phyloP scores from a whole-genome alignment of 2,888 invertebrate species.

The Schrankia costaestrigalis region DNA sequence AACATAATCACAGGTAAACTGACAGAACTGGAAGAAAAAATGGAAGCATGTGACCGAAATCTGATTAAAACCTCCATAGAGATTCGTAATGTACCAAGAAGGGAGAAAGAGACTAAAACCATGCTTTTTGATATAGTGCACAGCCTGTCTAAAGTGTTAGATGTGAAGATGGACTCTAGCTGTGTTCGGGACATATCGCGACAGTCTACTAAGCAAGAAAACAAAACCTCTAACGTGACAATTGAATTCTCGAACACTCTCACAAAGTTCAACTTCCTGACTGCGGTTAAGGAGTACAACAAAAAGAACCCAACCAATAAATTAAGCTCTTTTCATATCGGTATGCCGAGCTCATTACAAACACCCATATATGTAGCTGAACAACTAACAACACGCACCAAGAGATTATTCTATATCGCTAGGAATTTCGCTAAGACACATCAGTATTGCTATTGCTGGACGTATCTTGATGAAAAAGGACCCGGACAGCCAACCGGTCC shows the following conservation, averaged over 20 bases:
- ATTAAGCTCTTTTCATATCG: no score
- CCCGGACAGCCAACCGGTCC: no score
- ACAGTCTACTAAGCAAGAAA: background rate
- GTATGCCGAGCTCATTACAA: no score
- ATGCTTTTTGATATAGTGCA: background rate
- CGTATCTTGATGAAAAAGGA: no score
- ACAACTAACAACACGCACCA: no score
- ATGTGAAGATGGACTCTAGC: background rate
- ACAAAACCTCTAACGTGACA: background rate
- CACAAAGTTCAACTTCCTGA: conserved; percentile 1
- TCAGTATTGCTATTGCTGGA: no score
- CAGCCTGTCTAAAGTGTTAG: background rate
- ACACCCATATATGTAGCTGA: no score
- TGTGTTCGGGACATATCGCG: conserved; percentile 1
- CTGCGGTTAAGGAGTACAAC: background rate
- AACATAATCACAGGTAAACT: no score
- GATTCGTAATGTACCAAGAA: conserved; percentile 3
- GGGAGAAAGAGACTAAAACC: background rate
- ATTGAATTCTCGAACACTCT: background rate
- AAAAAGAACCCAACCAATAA: no score
- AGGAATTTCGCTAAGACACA: no score
- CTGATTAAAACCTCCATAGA: conserved; percentile 1
- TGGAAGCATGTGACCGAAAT: background rate
- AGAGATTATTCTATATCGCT: no score
- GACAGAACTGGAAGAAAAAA: no score